A percentile compares a stretch with the other conserved stretches of the same genome.
These are phyloP conservation scores for Muscicapa striata DNA, from an alignment of 2,797 vertebrate genomes.

Conservation along the genomic window DNA sequence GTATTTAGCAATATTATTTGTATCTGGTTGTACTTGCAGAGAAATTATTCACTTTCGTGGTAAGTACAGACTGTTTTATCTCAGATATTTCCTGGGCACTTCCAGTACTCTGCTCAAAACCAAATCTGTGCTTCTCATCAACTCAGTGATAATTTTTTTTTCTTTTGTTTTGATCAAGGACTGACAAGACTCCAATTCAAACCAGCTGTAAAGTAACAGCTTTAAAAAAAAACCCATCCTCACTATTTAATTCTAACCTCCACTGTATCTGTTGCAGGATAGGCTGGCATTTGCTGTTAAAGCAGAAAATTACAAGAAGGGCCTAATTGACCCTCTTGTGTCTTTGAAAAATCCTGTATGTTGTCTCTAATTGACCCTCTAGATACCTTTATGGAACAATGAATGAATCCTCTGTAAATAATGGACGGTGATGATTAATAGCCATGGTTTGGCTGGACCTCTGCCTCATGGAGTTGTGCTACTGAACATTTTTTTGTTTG, in stretches of 20 bases:
- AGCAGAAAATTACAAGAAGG: conserved; percentile 87
- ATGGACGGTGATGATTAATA: conserved; percentile 98
- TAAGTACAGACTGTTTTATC: conserved; percentile 49
- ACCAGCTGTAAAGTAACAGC: not conserved
- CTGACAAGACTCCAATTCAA: conserved; percentile 31
- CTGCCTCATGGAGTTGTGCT: conserved; percentile 79
- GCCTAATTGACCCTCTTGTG: conserved; percentile 92
- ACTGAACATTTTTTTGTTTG: conserved; percentile 25
- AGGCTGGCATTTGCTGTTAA: conserved; percentile 83
- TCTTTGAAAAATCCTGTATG: conserved; percentile 87
- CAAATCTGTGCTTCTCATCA: conserved; percentile 50
- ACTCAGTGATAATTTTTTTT: not conserved
- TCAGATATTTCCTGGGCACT: conserved; percentile 37
- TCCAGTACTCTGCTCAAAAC: conserved; percentile 4
- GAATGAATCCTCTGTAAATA: conserved; percentile 97
- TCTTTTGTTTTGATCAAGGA: conserved; percentile 15
- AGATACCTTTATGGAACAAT: conserved; percentile 95
- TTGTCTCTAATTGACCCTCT: conserved; percentile 99
- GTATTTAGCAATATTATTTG: not conserved
- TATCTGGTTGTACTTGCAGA: conserved; percentile 26
- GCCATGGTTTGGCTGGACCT: conserved; percentile 87
- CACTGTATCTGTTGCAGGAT: conserved; percentile 68
- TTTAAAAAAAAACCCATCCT: not conserved
- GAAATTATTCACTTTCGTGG: conserved; percentile 42
- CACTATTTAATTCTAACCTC: conserved; percentile 75